phyloP scores from a whole-genome alignment of 2,888 invertebrate genomes.

The Busseola fusca region DNA sequence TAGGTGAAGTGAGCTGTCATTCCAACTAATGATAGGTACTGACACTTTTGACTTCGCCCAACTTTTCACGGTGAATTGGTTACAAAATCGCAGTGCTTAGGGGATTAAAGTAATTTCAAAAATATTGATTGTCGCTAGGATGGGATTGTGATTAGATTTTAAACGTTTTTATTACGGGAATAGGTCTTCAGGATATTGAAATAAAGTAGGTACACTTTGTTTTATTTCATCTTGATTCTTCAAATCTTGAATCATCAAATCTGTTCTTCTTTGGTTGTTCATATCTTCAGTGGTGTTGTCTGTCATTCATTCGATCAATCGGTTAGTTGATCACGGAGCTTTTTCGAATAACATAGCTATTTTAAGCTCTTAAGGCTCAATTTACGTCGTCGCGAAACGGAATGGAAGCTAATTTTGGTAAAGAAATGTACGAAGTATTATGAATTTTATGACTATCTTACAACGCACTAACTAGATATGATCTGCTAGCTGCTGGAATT shows the following conservation, averaged over 20 bases:
- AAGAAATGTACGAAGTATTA: not conserved
- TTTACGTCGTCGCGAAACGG: not conserved
- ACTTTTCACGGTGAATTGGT: too few species aligned
- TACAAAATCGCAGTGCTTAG: too few species aligned
- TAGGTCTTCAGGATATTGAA: not conserved
- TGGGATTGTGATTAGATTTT: too few species aligned
- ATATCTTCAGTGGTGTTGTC: conserved; percentile 2
- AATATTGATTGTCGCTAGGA: too few species aligned
- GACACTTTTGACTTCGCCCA: too few species aligned
- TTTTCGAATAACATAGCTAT: not conserved
- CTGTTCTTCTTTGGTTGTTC: not conserved
- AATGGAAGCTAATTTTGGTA: not conserved
- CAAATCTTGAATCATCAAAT: conserved; percentile 7
- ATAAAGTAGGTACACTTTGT: conserved; percentile 16
- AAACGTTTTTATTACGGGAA: too few species aligned
- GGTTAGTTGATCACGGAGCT: not conserved
- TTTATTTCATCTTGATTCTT: conserved; percentile 11
- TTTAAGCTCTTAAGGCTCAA: not conserved
- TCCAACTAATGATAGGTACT: too few species aligned
- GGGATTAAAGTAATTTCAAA: too few species aligned
- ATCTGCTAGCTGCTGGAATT: too few species aligned
- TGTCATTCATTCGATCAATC: not conserved
- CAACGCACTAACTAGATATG: too few species aligned
- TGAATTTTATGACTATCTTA: too few species aligned
- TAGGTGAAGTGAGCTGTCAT: too few species aligned